Conservation (phyloP, 2,888 invertebrate species). For the Eurytoma adleriae region DNA sequence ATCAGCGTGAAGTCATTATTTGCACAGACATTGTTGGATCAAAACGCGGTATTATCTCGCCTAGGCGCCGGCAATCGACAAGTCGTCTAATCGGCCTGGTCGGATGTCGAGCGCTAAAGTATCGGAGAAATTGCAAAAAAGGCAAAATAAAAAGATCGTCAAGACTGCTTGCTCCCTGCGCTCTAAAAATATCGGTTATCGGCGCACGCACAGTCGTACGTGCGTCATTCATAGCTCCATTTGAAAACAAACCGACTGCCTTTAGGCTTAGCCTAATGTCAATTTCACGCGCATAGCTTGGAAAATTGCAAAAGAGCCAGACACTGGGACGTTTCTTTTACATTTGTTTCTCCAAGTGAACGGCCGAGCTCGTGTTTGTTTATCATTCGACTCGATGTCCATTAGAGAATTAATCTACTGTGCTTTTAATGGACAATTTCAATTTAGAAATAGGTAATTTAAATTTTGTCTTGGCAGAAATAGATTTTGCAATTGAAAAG, state of each 20-base stretch:
- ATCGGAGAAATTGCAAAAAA: constrained; percentile 23
- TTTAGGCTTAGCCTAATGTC: neutral
- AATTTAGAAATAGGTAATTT: too few species aligned
- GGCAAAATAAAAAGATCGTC: constrained; percentile 5
- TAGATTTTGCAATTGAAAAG: too few species aligned
- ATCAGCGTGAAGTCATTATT: too few species aligned
- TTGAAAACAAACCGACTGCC: constrained; percentile 34
- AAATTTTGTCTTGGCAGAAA: too few species aligned
- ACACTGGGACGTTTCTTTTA: too few species aligned
- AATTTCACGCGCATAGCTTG: neutral
- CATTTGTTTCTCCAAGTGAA: too few species aligned
- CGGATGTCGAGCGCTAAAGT: neutral
- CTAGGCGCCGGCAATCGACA: neutral
- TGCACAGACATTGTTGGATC: too few species aligned
- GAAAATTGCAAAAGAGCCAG: constrained; percentile 13
- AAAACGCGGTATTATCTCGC: neutral
- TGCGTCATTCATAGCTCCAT: constrained; percentile 32
- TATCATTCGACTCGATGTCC: neutral
- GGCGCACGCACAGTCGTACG: constrained; percentile 9
- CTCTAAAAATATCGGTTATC: constrained; percentile 53
- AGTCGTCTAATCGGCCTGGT: neutral
- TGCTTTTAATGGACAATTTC: too few species aligned
- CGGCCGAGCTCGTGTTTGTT: neutral
- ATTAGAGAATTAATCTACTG: neutral
- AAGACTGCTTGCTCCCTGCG: constrained; percentile 6